Base-by-base conservation (phyloP, 2,888 invertebrate species). In the Scelioninae gen. 1 region DNA sequence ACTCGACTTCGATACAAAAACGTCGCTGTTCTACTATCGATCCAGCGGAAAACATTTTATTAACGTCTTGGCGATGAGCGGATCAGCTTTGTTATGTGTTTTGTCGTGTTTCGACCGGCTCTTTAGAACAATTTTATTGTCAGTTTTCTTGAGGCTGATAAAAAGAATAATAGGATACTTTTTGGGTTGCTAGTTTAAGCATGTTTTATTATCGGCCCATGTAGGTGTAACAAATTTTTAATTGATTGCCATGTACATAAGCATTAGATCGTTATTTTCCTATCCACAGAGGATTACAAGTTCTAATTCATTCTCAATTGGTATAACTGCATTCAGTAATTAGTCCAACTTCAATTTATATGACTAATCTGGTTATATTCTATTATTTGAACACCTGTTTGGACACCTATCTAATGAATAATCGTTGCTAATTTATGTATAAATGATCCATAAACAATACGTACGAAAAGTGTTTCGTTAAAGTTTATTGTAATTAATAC, bases 71-170 rank as follows among this genome's bases (percentile, higher is more conserved):
- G 9, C 60, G 63, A 60, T 56, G 51, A 63, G 51, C 32, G 62
- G 71, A 78, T 78, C 71, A 78, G 31, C 66, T 72, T 72, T 68
- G 69, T 77, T 62, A 68, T 56, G 45, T 65, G 49, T 71, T 78
- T 78, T 43, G 71, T 65, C 65, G 65, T 47, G 69, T 60, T 75
- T 66, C 66, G 31, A 56, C 56, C 60, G 11, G 51, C 32, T 45
- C 51, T 76, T 60, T 53, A 32, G 13, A 76, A 53, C 68, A 45
- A 63, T 55, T 62, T 68, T 53, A 58, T 76, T 58, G 66, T 66
- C 38, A 34, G 56, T 6, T 34, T 55, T 45, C 38, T 72, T 40
- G 23, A 45, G 31, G 45, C 58, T 7, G 49, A 60, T 60, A 69
- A 71, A 23, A 40, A 40, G 31, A 71, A 56, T 55, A 68, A 53